A percentile compares a stretch with the other conserved stretches of the same genome.
phyloP scores from a whole-genome alignment of 2,888 invertebrate species.

The Macrosoma leucophasiata region DNA sequence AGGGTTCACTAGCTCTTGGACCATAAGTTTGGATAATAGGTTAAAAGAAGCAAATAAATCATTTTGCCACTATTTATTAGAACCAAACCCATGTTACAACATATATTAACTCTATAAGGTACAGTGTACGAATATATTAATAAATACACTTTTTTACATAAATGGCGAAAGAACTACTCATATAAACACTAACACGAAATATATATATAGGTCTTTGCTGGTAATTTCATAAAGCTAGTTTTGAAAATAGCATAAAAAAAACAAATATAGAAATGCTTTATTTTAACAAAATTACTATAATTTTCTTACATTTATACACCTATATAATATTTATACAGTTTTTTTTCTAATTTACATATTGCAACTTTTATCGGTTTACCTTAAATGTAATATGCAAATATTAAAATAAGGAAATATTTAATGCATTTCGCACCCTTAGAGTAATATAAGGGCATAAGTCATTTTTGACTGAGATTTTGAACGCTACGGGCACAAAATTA shows the following conservation, averaged over 20 bases:
- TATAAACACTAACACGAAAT: too few relatives aligned
- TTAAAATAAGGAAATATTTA: too few relatives aligned
- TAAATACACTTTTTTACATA: conserved; percentile 11
- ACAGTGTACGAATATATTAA: conserved; percentile 13
- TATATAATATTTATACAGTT: background rate
- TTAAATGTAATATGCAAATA: too few relatives aligned
- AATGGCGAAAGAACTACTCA: conserved; percentile 15
- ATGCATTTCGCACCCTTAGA: too few relatives aligned
- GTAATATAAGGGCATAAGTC: too few relatives aligned
- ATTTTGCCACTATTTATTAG: conserved; percentile 20
- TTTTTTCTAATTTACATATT: background rate
- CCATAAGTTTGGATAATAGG: too few relatives aligned
- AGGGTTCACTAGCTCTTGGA: too few relatives aligned
- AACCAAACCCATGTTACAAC: conserved; percentile 24
- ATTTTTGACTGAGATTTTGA: too few relatives aligned
- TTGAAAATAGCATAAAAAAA: conserved; percentile 3
- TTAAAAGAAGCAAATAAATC: background rate
- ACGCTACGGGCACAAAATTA: too few relatives aligned
- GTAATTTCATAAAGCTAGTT: conserved; percentile 8
- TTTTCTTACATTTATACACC: conserved; percentile 1
- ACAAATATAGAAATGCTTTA: background rate
- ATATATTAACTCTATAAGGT: conserved; percentile 14
- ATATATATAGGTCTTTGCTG: too few relatives aligned
- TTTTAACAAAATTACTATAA: background rate
- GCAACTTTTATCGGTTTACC: too few relatives aligned